A percentile compares a stretch with the other conserved stretches of the same genome.
Conservation (phyloP, 2,113 vertebrate species). For the Lepisosteus osseus region DNA sequence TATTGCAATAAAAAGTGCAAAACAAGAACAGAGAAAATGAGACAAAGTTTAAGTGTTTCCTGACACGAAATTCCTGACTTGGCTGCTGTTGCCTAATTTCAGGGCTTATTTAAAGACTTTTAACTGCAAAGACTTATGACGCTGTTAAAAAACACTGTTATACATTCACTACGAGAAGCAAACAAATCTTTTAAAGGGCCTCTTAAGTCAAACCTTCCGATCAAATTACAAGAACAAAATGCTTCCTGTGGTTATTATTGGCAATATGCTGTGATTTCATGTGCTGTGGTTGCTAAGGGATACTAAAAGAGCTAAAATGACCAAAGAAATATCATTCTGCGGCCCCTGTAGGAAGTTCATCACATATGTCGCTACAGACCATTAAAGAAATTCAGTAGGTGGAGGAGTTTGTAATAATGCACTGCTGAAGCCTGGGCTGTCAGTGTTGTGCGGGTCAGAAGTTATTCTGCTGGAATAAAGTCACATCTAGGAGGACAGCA, state of each 20-base stretch:
- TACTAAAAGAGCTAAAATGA: not conserved
- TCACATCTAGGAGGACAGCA: no score
- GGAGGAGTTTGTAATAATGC: no score
- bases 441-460: no score
- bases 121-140: not conserved
- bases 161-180: not conserved
- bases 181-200: slow-evolving; percentile 1
- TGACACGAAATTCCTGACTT: slow-evolving; percentile 3
- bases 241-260: slow-evolving; percentile 8
- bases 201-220: not conserved
- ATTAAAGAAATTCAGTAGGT: no score
- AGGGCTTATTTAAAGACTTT: not conserved
- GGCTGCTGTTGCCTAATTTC: not conserved
- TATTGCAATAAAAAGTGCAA: slow-evolving; percentile 34
- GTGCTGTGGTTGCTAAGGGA: slow-evolving; percentile 6
- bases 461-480: no score
- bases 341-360: no score
- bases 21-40: slow-evolving; percentile 37
- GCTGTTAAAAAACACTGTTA: not conserved
- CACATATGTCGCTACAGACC: no score
- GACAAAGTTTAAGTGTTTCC: slow-evolving; percentile 2
- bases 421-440: no score
- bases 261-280: not conserved
- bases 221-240: not conserved
- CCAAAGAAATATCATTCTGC: not conserved